Evolutionary conservation across 2,113 vertebrate genomes (phyloP).

Genomic region (Fulmarus glacialis): DNA sequence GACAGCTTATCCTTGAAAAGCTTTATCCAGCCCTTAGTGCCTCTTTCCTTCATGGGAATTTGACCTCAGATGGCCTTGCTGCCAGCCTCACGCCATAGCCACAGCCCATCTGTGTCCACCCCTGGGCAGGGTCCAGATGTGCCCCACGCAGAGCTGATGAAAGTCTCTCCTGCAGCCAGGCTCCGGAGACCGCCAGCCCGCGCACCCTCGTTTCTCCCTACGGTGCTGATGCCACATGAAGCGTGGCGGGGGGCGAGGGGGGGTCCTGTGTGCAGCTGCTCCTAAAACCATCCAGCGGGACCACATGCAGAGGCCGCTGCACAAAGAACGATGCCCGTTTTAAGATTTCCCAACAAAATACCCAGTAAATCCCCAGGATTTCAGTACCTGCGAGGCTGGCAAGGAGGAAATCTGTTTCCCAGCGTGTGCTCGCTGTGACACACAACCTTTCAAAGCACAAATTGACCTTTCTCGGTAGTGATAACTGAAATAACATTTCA

Average conservation of each 20-base stretch:
- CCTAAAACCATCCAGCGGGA: background rate
- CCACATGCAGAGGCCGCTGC: background rate
- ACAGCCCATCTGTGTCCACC: background rate
- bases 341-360: background rate
- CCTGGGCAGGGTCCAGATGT: background rate
- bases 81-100: background rate
- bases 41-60: background rate
- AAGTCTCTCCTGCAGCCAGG: background rate
- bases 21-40: background rate
- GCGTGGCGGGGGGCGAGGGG: fast-evolving
- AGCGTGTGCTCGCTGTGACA: background rate
- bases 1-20: background rate
- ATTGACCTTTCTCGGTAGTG: background rate
- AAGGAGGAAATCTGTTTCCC: background rate
- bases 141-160: fast-evolving
- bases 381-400: background rate
- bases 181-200: fast-evolving
- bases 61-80: background rate
- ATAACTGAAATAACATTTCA: background rate
- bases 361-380: background rate
- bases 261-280: background rate
- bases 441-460: background rate
- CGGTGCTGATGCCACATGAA: fast-evolving
- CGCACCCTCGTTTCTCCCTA: fast-evolving
- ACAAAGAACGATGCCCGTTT: fast-evolving